Evolutionary conservation across 1,140 invertebrate species (phyloP).

Genomic region (Cotesia glomerata): DNA sequence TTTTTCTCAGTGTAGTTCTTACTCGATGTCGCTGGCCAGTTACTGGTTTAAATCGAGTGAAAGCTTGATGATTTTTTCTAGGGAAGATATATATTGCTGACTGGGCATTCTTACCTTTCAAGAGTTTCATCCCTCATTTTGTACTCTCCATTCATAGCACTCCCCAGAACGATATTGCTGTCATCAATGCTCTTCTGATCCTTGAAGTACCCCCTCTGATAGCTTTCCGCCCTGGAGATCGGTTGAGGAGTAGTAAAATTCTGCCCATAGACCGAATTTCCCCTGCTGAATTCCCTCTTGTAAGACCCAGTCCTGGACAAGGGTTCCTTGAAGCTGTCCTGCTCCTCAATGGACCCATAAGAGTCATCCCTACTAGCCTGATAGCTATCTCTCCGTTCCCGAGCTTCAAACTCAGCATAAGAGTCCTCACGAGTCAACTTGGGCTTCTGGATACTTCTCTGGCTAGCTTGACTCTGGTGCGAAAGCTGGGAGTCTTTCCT

Average conservation of each 20-base stretch:
- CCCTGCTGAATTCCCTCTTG: conserved; percentile 47
- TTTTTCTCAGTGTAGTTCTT: too few relatives aligned
- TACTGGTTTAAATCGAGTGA: too few relatives aligned
- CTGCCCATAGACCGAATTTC: conserved; percentile 50
- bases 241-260: conserved; percentile 56
- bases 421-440: conserved; percentile 53
- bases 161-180: conserved; percentile 49
- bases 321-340: conserved; percentile 47
- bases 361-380: conserved; percentile 51
- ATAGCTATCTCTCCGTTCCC: conserved; percentile 35
- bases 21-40: too few relatives aligned
- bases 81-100: too few relatives aligned
- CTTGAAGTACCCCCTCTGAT: conserved; percentile 57
- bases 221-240: conserved; percentile 55
- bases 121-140: conserved; percentile 58
- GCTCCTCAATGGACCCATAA: conserved; percentile 45
- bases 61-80: too few relatives aligned
- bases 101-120: conserved; percentile 60
- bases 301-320: conserved; percentile 50
- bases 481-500: conserved; percentile 58
- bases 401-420: conserved; percentile 52
- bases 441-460: conserved; percentile 49
- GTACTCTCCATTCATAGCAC: conserved; percentile 53
- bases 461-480: conserved; percentile 48
- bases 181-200: conserved; percentile 56